Base-by-base conservation (phyloP, 2,888 invertebrate species). In the Dione juno region DNA sequence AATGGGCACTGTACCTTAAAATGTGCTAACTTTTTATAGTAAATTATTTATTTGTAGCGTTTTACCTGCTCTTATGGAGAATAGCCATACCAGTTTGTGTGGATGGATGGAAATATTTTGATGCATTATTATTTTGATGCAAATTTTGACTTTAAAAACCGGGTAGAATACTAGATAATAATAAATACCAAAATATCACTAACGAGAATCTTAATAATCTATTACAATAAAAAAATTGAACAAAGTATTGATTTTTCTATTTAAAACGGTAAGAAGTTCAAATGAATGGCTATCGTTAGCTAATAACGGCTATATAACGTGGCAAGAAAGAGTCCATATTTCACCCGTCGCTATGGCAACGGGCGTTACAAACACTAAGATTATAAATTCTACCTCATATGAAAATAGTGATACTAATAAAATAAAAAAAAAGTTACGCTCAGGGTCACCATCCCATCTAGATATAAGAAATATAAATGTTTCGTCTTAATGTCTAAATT, bases 261-360 rank as follows among this genome's bases (percentile, higher is more conserved):
- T 61, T 68, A 67, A 53, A 67, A 69, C 72, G 70, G 70, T 72
- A 69, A 70, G 72, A 69, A 70, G 54, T 67, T 81, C 73, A 84
- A 88, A 88, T 88, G 82, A 88, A 89, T 85, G 84, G 87, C 81
- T 86, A 89, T 89, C 87, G 87, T 88, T 87, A 80, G 83, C 83
- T 89, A 88, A 90, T 90, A 89, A 86, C 86, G 80, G 87, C 84
- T 83, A 85, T 87, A 84, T 61, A 87, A 83, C 83, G 84, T 81
- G 81, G 82, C 66, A 85, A 88, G 89, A 88, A 90, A 83, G 84
- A 78, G 83, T 80, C 85, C 85, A 91, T 92, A 91, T 87, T 90
- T 90, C 89, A 92, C 87, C 78, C 79, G 92, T 91, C 81, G 82
- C 84, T 82, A 86, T 88, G 84, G 85, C 77, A 85, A 92, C 90